A percentile compares a stretch with the other conserved stretches of the same genome.
phyloP scores from a whole-genome alignment of 2,888 invertebrate species.

The Latrodectus elegans region DNA sequence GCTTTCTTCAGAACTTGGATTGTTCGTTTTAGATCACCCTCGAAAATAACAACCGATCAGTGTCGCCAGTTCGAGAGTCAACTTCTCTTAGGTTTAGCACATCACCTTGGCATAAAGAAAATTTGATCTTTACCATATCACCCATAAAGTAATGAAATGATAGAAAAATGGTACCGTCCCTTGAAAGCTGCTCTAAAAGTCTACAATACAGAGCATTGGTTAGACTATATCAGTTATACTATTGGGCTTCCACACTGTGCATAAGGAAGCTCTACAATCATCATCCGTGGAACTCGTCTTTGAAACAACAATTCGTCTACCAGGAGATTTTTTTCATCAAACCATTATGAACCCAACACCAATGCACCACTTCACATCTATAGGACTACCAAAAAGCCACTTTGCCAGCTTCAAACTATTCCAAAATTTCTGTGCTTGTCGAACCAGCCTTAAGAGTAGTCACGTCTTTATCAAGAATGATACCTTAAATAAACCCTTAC shows the following conservation, averaged over 20 bases:
- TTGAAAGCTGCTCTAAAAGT: neutral
- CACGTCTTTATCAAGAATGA: no score
- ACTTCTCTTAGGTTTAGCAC: neutral
- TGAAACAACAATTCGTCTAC: neutral
- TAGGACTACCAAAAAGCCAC: neutral
- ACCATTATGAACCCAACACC: neutral
- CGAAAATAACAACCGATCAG: slow-evolving; percentile 1
- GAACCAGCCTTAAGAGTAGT: no score
- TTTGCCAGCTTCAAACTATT: no score
- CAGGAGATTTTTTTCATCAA: slow-evolving; percentile 7
- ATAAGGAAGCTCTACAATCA: neutral
- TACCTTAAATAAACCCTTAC: no score
- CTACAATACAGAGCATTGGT: neutral
- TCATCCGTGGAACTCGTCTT: neutral
- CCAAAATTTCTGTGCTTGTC: no score
- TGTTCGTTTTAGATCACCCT: neutral
- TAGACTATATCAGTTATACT: neutral
- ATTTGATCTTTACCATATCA: neutral
- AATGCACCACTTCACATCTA: neutral
- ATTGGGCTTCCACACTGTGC: neutral
- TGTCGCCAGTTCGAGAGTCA: slow-evolving; percentile 1
- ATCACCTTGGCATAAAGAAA: neutral
- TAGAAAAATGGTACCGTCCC: neutral
- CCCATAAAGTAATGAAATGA: neutral
- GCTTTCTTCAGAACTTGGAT: slow-evolving; percentile 12